phyloP scores from a whole-genome alignment of 2,797 vertebrate species.

The Molossus molossus region DNA sequence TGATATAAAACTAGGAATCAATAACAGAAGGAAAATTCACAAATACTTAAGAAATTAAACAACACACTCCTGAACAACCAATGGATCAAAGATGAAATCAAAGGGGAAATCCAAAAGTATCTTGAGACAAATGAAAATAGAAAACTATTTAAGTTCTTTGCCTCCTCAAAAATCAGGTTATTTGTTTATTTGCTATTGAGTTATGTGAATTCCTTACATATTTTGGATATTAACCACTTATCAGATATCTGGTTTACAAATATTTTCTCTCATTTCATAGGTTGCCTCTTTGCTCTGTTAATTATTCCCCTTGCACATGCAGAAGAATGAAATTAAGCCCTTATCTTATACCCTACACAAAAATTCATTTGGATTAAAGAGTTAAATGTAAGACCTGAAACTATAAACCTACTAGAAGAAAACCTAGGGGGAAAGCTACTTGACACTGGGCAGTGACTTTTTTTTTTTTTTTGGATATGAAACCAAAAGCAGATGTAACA shows the following conservation, averaged over 20 bases:
- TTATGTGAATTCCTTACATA: too few relatives aligned
- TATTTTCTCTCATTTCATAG: too few relatives aligned
- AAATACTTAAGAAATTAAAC: background rate
- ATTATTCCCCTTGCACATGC: background rate
- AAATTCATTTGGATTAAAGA: background rate
- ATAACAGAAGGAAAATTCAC: background rate
- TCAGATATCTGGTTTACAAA: too few relatives aligned
- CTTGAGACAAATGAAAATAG: background rate
- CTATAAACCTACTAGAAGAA: constrained; percentile 20
- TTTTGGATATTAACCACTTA: too few relatives aligned
- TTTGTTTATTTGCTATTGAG: too few relatives aligned
- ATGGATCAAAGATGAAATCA: background rate
- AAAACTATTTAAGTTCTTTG: background rate
- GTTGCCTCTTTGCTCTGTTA: too few relatives aligned
- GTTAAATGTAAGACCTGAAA: background rate
- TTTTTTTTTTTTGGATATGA: background rate
- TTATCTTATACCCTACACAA: background rate
- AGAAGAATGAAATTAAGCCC: background rate
- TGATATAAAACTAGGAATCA: background rate
- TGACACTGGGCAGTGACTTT: background rate
- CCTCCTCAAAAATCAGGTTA: too few relatives aligned
- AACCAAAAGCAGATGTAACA: background rate
- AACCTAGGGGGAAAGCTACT: background rate
- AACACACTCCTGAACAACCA: background rate
- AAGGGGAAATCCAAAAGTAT: background rate